Base-by-base conservation (phyloP, 2,888 invertebrate genomes). In the Andricus curvator region DNA sequence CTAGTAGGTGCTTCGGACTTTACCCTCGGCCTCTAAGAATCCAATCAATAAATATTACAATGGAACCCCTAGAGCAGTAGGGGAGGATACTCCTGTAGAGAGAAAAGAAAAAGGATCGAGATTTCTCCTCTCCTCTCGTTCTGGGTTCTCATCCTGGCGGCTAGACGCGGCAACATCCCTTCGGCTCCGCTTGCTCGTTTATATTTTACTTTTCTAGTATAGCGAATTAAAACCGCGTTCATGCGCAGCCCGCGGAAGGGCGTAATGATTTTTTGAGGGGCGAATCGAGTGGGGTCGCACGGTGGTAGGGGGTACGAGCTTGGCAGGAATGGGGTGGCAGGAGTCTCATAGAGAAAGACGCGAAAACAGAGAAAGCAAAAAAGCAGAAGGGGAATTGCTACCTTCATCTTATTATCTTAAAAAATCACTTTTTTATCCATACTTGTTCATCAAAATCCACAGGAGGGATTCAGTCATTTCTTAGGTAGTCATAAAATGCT, bases 191-290 rank as follows among this genome's bases (percentile, higher is more conserved):
- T 93, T 83, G 82, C 84, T 80, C 90, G 90, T 89, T 90, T 90
- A 90, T 90, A 89, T 90, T 91, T 91, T 91, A 90, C 90, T 91
- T 91, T 91, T 90, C 91, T 91, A 90, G 90, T 90, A 87, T 86
- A 90, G 90, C 91, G 91, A 91, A 90, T 93, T 93, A 94, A 94
- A 95, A 94, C 95, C 95, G 94, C 95, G 94, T 95, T 95, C 94
- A 94, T 95, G 95, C 93, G 93, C 93, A 93, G 93, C 93, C 93
- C 95, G 95, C 95, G 93, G 94, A 94, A 94, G 94, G 94, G 96
- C 96, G 96, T 96, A 96, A 96, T 96, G 96, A 96, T 96, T 96
- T 96, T 96, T 96, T 96, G 96, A 92, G 96, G 95, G 95, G 95
- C 95, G 96, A 95, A 95, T 95, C 95, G 95, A 95, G 95, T 95